Conservation (phyloP, 2,113 vertebrate species). For the Lutjanus erythropterus region DNA sequence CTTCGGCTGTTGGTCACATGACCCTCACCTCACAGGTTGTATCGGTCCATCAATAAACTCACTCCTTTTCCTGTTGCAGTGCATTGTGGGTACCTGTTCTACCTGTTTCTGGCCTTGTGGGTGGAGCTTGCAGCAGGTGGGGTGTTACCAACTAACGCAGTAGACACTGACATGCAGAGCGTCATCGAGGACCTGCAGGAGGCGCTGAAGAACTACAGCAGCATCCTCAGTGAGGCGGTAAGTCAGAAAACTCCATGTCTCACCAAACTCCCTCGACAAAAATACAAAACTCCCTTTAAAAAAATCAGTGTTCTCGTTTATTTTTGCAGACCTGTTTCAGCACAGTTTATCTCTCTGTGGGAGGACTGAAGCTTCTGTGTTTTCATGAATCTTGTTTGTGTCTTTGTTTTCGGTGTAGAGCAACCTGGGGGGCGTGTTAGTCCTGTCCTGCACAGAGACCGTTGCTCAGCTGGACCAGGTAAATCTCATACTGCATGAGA, state of each 20-base stretch:
- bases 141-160: rapidly evolving
- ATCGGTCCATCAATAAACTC: not conserved
- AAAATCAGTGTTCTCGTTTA: too few species aligned
- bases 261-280: not conserved
- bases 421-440: rapidly evolving
- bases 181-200: constrained; percentile 14
- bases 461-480: constrained; percentile 10
- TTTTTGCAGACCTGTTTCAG: not conserved
- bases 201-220: constrained; percentile 16
- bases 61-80: constrained; percentile 40
- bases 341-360: too few species aligned
- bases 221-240: not conserved
- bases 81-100: constrained; percentile 32
- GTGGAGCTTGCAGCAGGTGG: constrained; percentile 3
- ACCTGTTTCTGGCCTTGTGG: constrained; percentile 18
- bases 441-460: not conserved
- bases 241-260: not conserved
- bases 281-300: too few species aligned
- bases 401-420: not conserved
- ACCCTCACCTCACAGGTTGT: too few species aligned
- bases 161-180: constrained; percentile 8
- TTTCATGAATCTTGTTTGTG: not conserved
- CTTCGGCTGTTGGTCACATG: too few species aligned
- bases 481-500: not conserved
- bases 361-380: not conserved